Conservation (phyloP, 53 echinoderm and acorn worm genomes). For the Hippasteria phrygiana region DNA sequence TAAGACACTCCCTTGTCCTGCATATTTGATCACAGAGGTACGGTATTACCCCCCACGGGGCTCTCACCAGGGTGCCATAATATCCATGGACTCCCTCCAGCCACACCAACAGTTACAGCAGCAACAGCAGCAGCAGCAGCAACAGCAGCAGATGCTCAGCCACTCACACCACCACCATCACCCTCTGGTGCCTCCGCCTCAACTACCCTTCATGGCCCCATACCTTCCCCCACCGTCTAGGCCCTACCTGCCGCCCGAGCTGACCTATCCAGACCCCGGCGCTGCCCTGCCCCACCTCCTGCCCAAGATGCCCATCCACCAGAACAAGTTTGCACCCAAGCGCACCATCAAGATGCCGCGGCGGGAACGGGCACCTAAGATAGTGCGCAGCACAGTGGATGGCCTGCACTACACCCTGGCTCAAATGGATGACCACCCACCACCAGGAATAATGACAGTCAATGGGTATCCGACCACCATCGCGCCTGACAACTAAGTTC, state of each 20-base stretch:
- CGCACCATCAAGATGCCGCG: conserved; percentile 93
- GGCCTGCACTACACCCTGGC: conserved; percentile 62
- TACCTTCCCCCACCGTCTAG: conserved; percentile 38
- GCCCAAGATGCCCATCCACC: conserved; percentile 58
- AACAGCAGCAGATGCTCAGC: conserved; percentile 22
- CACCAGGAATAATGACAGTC: conserved; percentile 11
- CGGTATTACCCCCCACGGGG: conserved; percentile 65
- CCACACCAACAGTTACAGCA: conserved; percentile 38
- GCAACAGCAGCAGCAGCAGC: conserved; percentile 18
- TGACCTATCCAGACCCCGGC: conserved; percentile 52
- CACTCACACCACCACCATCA: not conserved
- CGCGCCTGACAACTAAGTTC: conserved; percentile 7
- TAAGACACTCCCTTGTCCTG: conserved; percentile 63
- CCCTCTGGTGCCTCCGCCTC: conserved; percentile 1
- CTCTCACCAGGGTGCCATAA: conserved; percentile 79
- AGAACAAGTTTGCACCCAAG: conserved; percentile 81
- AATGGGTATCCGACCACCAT: conserved; percentile 46
- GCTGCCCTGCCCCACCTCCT: conserved; percentile 56
- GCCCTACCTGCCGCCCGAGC: conserved; percentile 57
- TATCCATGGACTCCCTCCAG: conserved; percentile 66
- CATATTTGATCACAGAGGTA: conserved; percentile 66
- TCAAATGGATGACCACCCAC: conserved; percentile 39
- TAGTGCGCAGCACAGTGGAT: conserved; percentile 79
- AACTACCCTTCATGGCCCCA: conserved; percentile 10
- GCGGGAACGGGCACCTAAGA: conserved; percentile 89